Conservation (phyloP, 2,113 vertebrate species). For the Gnathonemus echidnorhynchus region DNA sequence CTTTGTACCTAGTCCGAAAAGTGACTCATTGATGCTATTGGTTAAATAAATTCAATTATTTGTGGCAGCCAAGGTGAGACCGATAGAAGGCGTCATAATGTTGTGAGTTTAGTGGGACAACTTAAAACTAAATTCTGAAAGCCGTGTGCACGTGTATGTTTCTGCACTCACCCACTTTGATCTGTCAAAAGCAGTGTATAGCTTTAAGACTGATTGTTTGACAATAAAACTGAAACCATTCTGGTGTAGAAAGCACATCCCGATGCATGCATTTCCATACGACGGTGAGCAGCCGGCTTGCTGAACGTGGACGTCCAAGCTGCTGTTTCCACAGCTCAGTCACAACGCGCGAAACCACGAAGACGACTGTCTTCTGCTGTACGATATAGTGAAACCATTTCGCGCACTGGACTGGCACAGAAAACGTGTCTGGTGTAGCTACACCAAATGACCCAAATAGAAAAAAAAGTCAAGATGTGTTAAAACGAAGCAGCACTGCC, state of each 20-base stretch:
- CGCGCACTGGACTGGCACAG: neutral
- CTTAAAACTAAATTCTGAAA: neutral
- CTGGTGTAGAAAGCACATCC: neutral
- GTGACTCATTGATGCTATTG: neutral
- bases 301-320: neutral
- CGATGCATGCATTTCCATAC: neutral
- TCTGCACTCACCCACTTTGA: slow-evolving; percentile 1
- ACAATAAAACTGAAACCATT: slow-evolving; percentile 4
- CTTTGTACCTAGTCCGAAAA: neutral
- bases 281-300: neutral
- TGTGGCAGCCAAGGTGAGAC: neutral
- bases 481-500: neutral
- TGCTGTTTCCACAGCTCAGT: neutral
- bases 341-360: neutral
- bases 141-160: neutral
- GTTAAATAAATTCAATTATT: neutral
- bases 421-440: neutral
- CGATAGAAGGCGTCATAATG: neutral
- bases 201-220: slow-evolving; percentile 3
- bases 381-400: neutral
- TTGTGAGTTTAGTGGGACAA: neutral
- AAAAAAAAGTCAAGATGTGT: neutral
- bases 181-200: neutral
- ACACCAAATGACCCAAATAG: neutral
- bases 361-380: neutral